Base-by-base conservation (phyloP, 2,888 invertebrate species). In the Agonopterix heracliana region DNA sequence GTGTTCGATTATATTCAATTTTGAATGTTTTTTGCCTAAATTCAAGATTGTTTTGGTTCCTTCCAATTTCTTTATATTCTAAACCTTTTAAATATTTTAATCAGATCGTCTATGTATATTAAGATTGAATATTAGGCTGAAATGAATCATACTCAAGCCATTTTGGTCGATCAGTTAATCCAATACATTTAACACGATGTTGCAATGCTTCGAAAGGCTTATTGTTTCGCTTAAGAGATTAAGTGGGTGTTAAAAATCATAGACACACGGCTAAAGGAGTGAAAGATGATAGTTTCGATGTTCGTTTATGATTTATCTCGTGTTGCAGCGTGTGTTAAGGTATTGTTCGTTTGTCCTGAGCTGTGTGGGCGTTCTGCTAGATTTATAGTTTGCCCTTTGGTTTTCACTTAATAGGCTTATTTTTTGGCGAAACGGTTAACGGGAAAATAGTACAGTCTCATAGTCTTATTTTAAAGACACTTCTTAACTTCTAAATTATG, bases 171-270 rank as follows among this genome's bases (percentile, higher is more conserved):
- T 49, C 47, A 52, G 49, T 55, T 54, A 54, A 49, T 44, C 51
- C 45, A 50, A 46, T 54, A 49, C 59, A 57, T 58, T 61, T 56
- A 54, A 59, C 53, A 61, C 59, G 59, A 64, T 72, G 68, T 72
- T 68, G 71, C 71, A 71, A 74, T 69, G 64, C 53, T 51, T 64
- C 62, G 43, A 60, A 66, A 68, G 61, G 60, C 70, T 73, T 74
- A 79, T 81, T 82, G 82, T 84, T 80, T 75, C 64, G 63, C 64
- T 66, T 61, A 67, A 64, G 68, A 77, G 72, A 81, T 79, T 74
- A 80, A 83, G 86, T 87, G 85, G 87, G 85, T 84, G 86, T 87
- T 85, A 84, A 86, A 85, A 87, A 87, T 81, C 72, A 78, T 79
- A 81, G 77, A 78, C 76, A 71, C 60, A 76, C 63, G 64, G 67